phyloP scores from a whole-genome alignment of 2,888 invertebrate species.

The Melikaiella ostensackeni region DNA sequence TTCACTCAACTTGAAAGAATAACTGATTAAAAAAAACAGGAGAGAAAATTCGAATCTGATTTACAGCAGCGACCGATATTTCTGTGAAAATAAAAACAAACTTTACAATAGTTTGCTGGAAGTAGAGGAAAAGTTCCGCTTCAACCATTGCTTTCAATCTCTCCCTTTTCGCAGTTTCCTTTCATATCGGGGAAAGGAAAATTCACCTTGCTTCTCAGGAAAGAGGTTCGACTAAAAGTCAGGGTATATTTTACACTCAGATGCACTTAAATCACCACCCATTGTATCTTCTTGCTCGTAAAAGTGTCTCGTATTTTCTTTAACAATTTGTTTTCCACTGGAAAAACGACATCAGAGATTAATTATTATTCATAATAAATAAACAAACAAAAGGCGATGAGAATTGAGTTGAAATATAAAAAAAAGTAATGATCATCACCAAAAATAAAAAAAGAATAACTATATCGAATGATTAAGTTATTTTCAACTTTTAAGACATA shows the following conservation, averaged over 20 bases:
- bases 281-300: conserved; percentile 39
- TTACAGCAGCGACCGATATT: conserved; percentile 18
- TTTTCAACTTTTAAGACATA: no score
- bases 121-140: conserved; percentile 15
- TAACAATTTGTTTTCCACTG: conserved; percentile 25
- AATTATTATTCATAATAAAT: conserved; percentile 13
- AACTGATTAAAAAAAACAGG: not conserved
- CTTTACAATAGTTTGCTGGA: conserved; percentile 35
- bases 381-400: not conserved
- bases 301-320: conserved; percentile 32
- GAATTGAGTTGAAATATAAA: not conserved
- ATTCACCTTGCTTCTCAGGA: conserved; percentile 11
- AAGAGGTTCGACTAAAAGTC: conserved; percentile 38
- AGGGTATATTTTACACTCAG: conserved; percentile 35
- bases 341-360: conserved; percentile 12
- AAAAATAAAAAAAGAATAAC: no score
- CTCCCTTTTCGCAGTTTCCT: conserved; percentile 31
- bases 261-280: conserved; percentile 34
- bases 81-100: conserved; percentile 19
- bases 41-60: not conserved
- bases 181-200: conserved; percentile 27
- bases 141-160: conserved; percentile 19
- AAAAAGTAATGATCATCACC: not conserved
- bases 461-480: no score
- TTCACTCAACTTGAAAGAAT: not conserved